Base-by-base conservation (phyloP, 2,888 invertebrate genomes). In the Mythimna lalbum region DNA sequence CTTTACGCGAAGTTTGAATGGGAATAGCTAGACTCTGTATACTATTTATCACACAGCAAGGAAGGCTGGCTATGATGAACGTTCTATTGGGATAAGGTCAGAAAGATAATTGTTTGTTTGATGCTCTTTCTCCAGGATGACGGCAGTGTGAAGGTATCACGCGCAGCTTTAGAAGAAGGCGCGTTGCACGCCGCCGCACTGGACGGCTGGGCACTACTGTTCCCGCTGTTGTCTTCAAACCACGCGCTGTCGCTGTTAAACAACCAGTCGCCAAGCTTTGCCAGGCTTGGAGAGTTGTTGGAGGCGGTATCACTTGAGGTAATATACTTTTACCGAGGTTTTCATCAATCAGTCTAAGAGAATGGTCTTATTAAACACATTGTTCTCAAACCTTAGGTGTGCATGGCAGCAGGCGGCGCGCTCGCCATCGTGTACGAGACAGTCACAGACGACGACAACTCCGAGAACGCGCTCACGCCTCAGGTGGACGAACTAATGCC, bases 171-270 rank as follows among this genome's bases (percentile, higher is more conserved):
- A 78, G 95, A 97, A 60, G 98, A 97, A 62, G 95, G 97, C 72
- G 75, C 73, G 9, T 94, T 98, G 81, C 98, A 99, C 93, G 98
- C 97, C 67, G 97, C 98, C 50, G 99, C 99, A 31, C 95, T 99
- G 68, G 97, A 98, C 80, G 97, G 98, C 4, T 99, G 99, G 99
- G 98, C 98, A 79, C 96, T 99, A 69, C 96, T 99, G 67, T 94
- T 99, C 60, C 98, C 99, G 19, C 96, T 98, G 55, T 97, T 98
- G 90, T 96, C 98, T 10, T 95, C 98, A 0, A 96, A 96, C 63
- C 97, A 97, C 92, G 97, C 97, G 60, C 96, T 96, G 73, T 93
- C 97, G 78, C 94, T 97, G 89, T 94, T 95, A 56, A 68, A 68
- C 23, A 59, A 80, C 14, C 86, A 84, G n/a, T 81, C 88, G 82